Conservation (phyloP, 2,888 invertebrate genomes). For the Phortica magna region DNA sequence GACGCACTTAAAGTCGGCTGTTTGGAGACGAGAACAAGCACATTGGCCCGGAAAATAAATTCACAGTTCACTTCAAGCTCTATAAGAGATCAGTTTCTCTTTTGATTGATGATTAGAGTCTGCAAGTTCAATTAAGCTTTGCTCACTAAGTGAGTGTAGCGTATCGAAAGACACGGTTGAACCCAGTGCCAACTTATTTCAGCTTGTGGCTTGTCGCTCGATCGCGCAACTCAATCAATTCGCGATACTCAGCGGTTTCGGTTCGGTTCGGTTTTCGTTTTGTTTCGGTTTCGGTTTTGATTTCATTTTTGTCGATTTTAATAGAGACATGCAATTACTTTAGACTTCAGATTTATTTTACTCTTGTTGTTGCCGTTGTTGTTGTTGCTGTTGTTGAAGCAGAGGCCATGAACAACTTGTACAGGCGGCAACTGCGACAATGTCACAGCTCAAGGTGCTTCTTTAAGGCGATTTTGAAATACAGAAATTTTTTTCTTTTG, state of each 20-base stretch:
- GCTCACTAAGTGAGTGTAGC: too few species aligned
- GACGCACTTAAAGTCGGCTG: too few species aligned
- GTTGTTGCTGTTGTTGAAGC: not conserved
- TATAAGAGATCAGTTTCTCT: not conserved
- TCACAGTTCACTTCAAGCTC: not conserved
- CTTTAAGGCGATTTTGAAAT: not conserved
- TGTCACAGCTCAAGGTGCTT: constrained; percentile 2
- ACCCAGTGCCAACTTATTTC: too few species aligned
- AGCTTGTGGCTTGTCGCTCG: not conserved
- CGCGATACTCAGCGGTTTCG: not conserved
- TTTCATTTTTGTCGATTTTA: too few species aligned
- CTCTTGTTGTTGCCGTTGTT: not conserved
- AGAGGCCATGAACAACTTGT: not conserved
- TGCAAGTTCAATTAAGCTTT: not conserved
- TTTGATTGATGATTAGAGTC: not conserved
- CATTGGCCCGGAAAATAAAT: not conserved
- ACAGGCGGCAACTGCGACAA: not conserved
- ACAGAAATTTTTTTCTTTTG: too few species aligned
- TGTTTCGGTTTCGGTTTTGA: not conserved
- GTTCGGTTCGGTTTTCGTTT: not conserved
- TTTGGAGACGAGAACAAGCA: too few species aligned
- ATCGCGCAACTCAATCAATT: not conserved
- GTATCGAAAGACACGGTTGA: too few species aligned
- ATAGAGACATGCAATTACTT: too few species aligned
- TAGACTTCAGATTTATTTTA: too few species aligned